Conservation (phyloP, 2,113 vertebrate species). For the Nesoenas mayeri region DNA sequence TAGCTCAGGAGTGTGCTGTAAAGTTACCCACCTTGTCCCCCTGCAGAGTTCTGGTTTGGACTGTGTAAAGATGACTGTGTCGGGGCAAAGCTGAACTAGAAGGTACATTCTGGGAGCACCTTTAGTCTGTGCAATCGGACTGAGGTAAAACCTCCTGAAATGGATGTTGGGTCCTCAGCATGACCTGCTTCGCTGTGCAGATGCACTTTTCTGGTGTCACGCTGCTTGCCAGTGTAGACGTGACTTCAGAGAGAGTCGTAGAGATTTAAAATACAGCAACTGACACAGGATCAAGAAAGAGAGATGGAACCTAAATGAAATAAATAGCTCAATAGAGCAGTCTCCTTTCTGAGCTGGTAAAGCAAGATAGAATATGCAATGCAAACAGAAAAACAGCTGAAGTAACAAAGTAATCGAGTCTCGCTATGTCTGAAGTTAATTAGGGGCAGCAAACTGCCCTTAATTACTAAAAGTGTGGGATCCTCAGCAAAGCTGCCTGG, state of each 20-base stretch:
- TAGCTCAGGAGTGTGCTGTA: neutral
- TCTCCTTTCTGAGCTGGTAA: conserved; percentile 11
- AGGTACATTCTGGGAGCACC: neutral
- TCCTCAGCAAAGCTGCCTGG: conserved; percentile 25
- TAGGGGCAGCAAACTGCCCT: conserved; percentile 50
- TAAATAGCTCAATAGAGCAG: neutral
- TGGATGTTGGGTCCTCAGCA: neutral
- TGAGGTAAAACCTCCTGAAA: neutral
- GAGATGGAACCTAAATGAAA: neutral
- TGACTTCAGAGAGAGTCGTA: neutral
- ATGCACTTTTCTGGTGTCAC: neutral
- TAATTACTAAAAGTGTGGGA: conserved; percentile 48
- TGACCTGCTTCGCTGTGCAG: neutral
- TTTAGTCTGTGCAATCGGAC: fast-evolving
- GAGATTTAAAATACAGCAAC: neutral
- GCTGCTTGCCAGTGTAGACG: neutral
- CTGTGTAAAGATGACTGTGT: no score
- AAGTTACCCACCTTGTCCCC: neutral
- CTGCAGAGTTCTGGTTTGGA: neutral
- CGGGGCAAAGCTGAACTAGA: neutral
- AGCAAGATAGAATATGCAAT: neutral
- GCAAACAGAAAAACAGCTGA: conserved; percentile 26
- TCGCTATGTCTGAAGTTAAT: conserved; percentile 51
- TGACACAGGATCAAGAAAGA: neutral
- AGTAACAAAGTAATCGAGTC: conserved; percentile 21